These are phyloP conservation scores for Drosophila pegasa DNA, from an alignment of 2,888 invertebrate genomes.

Conservation along the genomic window DNA sequence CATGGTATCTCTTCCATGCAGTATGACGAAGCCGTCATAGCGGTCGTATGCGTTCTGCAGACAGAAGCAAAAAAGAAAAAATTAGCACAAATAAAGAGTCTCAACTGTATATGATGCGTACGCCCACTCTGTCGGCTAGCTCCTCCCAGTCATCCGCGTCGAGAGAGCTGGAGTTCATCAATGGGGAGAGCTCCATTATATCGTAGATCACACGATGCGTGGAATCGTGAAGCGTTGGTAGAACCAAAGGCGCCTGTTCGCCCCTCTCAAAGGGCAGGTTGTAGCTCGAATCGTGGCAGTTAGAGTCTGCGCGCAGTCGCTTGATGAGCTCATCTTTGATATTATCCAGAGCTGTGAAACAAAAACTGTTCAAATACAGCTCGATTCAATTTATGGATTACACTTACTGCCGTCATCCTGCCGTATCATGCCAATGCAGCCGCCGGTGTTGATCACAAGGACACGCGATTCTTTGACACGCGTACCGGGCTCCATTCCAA, in stretches of 20 bases:
- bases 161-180: slow-evolving; percentile 97
- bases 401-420: slow-evolving; percentile 90
- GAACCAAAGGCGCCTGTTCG: slow-evolving; percentile 85
- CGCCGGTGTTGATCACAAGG: slow-evolving; percentile 96
- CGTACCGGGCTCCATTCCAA: slow-evolving; percentile 1
- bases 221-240: slow-evolving; percentile 87
- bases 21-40: slow-evolving; percentile 96
- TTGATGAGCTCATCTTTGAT: slow-evolving; percentile 73
- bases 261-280: slow-evolving; percentile 86
- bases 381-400: not conserved
- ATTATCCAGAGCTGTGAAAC: slow-evolving; percentile 87
- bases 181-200: slow-evolving; percentile 92
- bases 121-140: slow-evolving; percentile 94
- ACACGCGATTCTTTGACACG: slow-evolving; percentile 87
- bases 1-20: slow-evolving; percentile 98
- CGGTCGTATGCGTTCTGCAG: slow-evolving; percentile 89
- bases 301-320: slow-evolving; percentile 88
- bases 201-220: slow-evolving; percentile 88
- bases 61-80: not conserved
- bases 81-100: slow-evolving; percentile 38
- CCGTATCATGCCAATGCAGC: slow-evolving; percentile 97
- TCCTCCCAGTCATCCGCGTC: slow-evolving; percentile 94
- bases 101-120: slow-evolving; percentile 82
- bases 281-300: slow-evolving; percentile 92
- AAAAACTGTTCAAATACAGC: not conserved